Conservation (phyloP, 1,140 invertebrate species). For the Drosophila bocki region DNA sequence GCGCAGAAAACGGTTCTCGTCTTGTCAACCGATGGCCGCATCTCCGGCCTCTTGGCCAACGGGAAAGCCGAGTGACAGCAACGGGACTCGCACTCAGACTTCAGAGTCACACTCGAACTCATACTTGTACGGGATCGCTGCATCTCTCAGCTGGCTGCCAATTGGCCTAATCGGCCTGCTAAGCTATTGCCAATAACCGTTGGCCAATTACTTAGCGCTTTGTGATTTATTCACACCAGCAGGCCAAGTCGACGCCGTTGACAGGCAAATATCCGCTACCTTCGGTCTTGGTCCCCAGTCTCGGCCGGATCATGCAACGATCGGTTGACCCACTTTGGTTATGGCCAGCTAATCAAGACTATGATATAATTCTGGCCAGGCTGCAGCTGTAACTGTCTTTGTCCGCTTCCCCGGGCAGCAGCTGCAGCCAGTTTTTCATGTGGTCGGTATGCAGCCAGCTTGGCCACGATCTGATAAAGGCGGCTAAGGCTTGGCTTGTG, state of each 20-base stretch:
- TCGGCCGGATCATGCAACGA: conserved; percentile 53
- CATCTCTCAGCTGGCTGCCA: conserved; percentile 39
- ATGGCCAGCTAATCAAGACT: conserved; percentile 42
- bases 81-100: conserved; percentile 50
- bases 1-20: conserved; percentile 50
- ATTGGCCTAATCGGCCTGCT: conserved; percentile 67
- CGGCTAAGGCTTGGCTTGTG: conserved; percentile 25
- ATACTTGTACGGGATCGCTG: background rate
- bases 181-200: conserved; percentile 73
- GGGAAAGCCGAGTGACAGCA: conserved; percentile 62
- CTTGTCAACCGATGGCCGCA: conserved; percentile 58
- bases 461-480: conserved; percentile 35
- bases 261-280: conserved; percentile 65
- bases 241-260: conserved; percentile 37
- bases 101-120: background rate
- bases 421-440: conserved; percentile 49
- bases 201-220: conserved; percentile 69
- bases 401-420: conserved; percentile 38
- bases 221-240: conserved; percentile 56
- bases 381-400: conserved; percentile 55
- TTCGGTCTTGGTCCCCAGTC: conserved; percentile 13
- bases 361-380: conserved; percentile 73
- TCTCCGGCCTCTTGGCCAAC: conserved; percentile 47
- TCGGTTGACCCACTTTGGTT: conserved; percentile 43
- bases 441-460: conserved; percentile 19